These are phyloP conservation scores for Erebia ligea DNA, from an alignment of 2,888 invertebrate species.

Conservation along the genomic window DNA sequence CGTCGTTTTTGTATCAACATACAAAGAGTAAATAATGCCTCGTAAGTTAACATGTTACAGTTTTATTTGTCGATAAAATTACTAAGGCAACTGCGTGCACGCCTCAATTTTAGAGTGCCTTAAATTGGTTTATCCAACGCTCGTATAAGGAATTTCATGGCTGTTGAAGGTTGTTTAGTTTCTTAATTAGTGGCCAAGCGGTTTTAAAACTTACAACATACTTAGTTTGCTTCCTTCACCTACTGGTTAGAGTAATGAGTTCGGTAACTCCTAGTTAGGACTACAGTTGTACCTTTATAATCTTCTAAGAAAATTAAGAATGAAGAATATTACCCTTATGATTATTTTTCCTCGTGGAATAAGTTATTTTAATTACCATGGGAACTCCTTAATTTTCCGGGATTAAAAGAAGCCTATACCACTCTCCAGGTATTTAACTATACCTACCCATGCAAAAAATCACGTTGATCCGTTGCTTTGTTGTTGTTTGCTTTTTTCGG, in stretches of 20 bases:
- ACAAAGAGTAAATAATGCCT: slow-evolving; percentile 23
- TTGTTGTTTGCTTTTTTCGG: no score
- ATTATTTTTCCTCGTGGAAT: no score
- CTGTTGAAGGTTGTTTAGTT: slow-evolving; percentile 73
- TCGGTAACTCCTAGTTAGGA: neutral
- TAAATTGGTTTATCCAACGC: slow-evolving; percentile 72
- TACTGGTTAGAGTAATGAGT: slow-evolving; percentile 50
- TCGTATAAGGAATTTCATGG: slow-evolving; percentile 78
- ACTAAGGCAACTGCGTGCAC: slow-evolving; percentile 55
- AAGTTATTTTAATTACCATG: no score
- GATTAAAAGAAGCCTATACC: no score
- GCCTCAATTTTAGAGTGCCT: slow-evolving; percentile 65
- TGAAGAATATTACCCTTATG: no score
- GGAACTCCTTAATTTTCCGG: no score
- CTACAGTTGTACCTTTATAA: neutral
- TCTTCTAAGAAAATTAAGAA: no score
- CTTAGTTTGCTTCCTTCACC: slow-evolving; percentile 58
- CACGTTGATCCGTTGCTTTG: no score
- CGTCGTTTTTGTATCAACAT: neutral
- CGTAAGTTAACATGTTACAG: slow-evolving; percentile 53
- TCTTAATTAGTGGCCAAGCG: slow-evolving; percentile 72
- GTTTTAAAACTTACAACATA: slow-evolving; percentile 61
- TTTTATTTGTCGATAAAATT: slow-evolving; percentile 76
- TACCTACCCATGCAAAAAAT: no score
- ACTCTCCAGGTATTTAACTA: no score